A percentile compares a stretch with the other conserved stretches of the same genome.
Evolutionary conservation across 2,113 vertebrate species (phyloP).

Genomic region (Platysteira castanea): DNA sequence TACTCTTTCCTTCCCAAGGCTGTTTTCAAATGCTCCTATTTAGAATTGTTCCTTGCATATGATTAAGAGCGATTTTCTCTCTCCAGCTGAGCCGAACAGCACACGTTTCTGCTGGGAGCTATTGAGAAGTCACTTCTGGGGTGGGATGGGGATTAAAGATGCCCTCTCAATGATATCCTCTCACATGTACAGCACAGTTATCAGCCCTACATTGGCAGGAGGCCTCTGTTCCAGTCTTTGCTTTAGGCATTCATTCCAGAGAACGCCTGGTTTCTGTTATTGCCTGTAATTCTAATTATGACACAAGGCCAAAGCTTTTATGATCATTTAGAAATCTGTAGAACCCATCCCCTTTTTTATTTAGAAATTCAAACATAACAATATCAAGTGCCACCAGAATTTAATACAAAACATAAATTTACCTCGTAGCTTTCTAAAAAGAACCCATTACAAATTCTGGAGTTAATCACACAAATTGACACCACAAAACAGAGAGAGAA

Average conservation of each 20-base stretch:
- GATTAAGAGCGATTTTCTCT: background rate
- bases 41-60: conserved; percentile 30
- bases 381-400: background rate
- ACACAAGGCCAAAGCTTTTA: background rate
- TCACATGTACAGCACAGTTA: background rate
- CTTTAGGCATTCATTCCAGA: background rate
- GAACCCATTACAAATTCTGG: background rate
- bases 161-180: background rate
- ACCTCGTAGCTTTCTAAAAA: background rate
- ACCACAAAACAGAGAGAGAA: background rate
- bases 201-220: background rate
- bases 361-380: background rate
- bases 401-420: background rate
- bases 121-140: conserved; percentile 3
- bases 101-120: background rate
- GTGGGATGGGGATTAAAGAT: background rate
- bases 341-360: background rate
- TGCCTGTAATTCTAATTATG: conserved; percentile 18
- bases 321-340: background rate
- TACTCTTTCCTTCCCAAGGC: background rate
- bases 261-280: background rate
- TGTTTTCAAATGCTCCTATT: conserved; percentile 43
- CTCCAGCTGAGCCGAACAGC: conserved; percentile 10
- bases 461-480: background rate
- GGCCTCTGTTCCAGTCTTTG: background rate